These are phyloP conservation scores for Rousettus madagascariensis DNA, from an alignment of 2,797 vertebrate genomes.

Conservation along the genomic window DNA sequence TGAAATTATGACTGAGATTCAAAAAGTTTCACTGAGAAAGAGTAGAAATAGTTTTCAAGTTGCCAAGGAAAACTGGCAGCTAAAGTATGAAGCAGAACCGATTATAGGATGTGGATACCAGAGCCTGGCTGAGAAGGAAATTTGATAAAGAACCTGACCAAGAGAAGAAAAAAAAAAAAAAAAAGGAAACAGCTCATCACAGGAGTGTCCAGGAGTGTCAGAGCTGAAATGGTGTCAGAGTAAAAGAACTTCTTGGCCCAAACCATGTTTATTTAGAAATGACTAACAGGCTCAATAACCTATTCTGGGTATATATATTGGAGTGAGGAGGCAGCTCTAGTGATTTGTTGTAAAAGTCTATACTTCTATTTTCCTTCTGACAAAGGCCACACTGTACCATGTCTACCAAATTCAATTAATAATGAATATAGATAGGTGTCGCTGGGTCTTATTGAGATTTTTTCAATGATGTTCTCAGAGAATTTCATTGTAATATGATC, in stretches of 20 bases:
- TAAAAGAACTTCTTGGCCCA: neutral
- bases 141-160: neutral
- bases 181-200: neutral
- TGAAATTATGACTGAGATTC: neutral
- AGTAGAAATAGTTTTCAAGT: neutral
- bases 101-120: neutral
- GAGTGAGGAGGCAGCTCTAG: neutral
- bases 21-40: neutral
- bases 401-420: neutral
- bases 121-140: neutral
- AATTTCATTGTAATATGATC: neutral
- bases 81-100: neutral
- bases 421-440: neutral
- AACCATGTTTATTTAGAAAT: neutral
- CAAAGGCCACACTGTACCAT: neutral
- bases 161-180: conserved; percentile 4
- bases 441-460: neutral
- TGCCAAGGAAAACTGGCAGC: neutral
- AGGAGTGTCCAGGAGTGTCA: neutral
- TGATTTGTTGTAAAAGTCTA: neutral
- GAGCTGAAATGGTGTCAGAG: neutral
- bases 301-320: neutral
- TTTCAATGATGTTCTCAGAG: neutral
- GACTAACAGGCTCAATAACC: neutral
- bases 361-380: neutral